Evolutionary conservation across 2,113 vertebrate genomes (phyloP), one percentile per base, ranked within the genome.

Genomic region (Cyprinodon variegatus): DNA sequence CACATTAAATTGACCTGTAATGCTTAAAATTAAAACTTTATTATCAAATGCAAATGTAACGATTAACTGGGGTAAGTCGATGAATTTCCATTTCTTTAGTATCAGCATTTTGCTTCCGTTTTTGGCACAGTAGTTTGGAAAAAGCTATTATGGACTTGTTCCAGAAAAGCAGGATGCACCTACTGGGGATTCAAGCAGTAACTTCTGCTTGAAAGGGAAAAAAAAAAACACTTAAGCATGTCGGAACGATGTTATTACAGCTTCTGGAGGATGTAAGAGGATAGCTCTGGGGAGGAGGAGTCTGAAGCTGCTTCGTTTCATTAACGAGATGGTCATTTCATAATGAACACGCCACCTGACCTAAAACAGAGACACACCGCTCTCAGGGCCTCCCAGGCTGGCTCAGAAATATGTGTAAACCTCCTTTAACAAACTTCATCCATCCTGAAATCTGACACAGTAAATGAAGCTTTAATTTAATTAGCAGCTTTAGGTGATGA

Each of bases 251-350:
- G 74, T 61, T 70, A 73, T 81, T 76, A 72, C 50, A 3, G 73
- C 71, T 72, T 59, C 67, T 74, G 57, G 68, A 81, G 70, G 43
- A 76, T 40, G 68, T 84, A 77, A 88, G 81, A 50, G 17, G 66
- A 71, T 85, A 86, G 75, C 39, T 69, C 50, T 64, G 22, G 65
- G 46, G 62, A 83, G 48, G 71, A 79, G 45, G 61, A 86, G 76
- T 69, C 65, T 15, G 48, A 46, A 48, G 57, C 12, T n/a, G 10
- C 68, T 80, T 81, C 78, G 83, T 87, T 92, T 88, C 78, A 87
- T 87, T 89, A 86, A 81, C 60, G 74, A 63, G 70, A 84, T 83
- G 85, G 71, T 89, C 71, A 77, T 84, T 85, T 89, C 70, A 86
- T 89, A 76, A 86, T 81, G 68, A 65, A 43, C 61, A 61, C 69